Conservation (phyloP, 2,797 vertebrate genomes). For the Anabacerthia variegaticeps region DNA sequence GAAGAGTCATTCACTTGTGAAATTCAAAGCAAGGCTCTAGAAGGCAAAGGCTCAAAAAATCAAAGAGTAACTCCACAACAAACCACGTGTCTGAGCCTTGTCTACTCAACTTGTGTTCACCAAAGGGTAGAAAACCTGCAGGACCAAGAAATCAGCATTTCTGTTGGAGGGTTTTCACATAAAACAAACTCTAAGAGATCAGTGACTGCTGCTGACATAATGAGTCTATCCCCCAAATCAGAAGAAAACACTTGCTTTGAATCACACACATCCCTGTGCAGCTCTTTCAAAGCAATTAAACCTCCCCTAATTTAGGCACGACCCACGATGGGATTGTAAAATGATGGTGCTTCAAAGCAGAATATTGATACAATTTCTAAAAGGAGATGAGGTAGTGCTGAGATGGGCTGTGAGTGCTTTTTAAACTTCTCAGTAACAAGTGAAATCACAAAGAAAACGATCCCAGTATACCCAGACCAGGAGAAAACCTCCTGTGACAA, state of each 20-base stretch:
- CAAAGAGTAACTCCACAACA: background rate
- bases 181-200: background rate
- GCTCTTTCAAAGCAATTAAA: background rate
- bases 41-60: background rate
- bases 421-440: background rate
- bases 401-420: background rate
- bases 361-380: background rate
- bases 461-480: accelerated
- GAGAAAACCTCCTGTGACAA: background rate
- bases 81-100: accelerated
- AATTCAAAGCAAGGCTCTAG: background rate
- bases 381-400: background rate
- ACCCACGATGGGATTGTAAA: background rate
- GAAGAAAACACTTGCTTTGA: background rate
- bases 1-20: background rate
- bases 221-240: background rate
- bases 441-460: background rate
- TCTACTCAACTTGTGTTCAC: background rate
- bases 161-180: background rate
- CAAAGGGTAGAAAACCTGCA: background rate
- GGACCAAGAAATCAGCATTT: background rate
- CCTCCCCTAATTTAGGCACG: background rate
- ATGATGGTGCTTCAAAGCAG: background rate
- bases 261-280: background rate
- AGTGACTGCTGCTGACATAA: background rate